phyloP scores from a whole-genome alignment of 2,113 vertebrate genomes.

The Rutilus rutilus region DNA sequence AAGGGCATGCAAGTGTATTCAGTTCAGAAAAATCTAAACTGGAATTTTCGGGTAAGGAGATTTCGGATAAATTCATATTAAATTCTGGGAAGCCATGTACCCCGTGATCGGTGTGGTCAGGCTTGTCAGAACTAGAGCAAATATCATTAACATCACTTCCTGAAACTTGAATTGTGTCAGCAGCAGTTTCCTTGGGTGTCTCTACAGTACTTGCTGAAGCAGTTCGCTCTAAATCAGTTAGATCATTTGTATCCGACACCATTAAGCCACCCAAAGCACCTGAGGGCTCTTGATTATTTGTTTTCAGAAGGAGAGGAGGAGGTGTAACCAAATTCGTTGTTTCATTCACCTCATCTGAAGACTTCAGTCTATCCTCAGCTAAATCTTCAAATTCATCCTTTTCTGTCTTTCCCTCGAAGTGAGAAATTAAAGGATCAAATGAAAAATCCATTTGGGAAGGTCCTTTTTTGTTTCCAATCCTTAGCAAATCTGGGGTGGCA shows the following conservation, averaged over 20 bases:
- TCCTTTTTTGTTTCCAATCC: constrained; percentile 40
- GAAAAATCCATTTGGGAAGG: neutral
- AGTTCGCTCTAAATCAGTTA: constrained; percentile 6
- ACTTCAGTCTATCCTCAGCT: constrained; percentile 82
- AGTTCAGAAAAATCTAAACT: constrained; percentile 46
- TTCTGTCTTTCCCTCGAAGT: constrained; percentile 52
- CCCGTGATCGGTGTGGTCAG: neutral
- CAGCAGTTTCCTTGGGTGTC: neutral
- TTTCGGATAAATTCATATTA: constrained; percentile 25
- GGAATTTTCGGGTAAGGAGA: constrained; percentile 31
- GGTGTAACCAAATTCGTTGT: constrained; percentile 16
- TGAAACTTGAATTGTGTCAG: constrained; percentile 14
- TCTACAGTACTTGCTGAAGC: constrained; percentile 19
- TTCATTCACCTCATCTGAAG: constrained; percentile 53
- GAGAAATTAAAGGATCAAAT: constrained; percentile 7
- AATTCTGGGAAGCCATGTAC: neutral
- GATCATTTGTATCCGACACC: neutral
- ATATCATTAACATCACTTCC: constrained; percentile 36
- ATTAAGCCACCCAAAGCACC: constrained; percentile 2
- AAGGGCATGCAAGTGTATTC: constrained; percentile 45
- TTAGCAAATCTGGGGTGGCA: constrained; percentile 57
- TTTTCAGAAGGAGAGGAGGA: constrained; percentile 1
- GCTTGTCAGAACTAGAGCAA: constrained; percentile 4
- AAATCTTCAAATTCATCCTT: constrained; percentile 88
- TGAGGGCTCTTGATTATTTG: neutral